Percentiles rank a stretch among this genome's conserved stretches.
phyloP scores from a whole-genome alignment of 1,140 invertebrate species.

The Ceratosolen solmsi region DNA sequence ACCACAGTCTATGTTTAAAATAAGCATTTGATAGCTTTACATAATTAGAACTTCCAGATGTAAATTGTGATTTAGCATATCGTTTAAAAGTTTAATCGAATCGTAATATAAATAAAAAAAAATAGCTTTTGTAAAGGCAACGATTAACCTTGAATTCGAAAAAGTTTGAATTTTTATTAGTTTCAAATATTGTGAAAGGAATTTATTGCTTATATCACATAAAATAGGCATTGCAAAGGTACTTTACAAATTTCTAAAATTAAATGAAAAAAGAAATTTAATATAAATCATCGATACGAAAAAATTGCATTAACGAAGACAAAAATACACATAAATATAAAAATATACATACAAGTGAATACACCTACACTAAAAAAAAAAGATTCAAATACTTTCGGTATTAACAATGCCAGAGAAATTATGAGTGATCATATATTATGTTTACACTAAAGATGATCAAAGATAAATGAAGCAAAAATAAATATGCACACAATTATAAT shows the following conservation, averaged over 20 bases:
- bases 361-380: not conserved
- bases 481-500: constrained; percentile 71
- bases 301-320: constrained; percentile 13
- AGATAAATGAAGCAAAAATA: constrained; percentile 20
- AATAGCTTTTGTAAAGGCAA: not conserved
- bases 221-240: constrained; percentile 16
- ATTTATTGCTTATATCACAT: constrained; percentile 2
- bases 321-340: not conserved
- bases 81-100: not conserved
- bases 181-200: not conserved
- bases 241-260: not conserved
- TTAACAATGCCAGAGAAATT: constrained; percentile 12
- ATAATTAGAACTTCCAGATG: too few species aligned
- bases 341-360: not conserved
- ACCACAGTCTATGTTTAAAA: not conserved
- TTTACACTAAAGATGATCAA: not conserved
- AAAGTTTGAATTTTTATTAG: not conserved
- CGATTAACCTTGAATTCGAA: not conserved
- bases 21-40: not conserved
- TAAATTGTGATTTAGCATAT: not conserved
- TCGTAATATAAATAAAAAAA: not conserved
- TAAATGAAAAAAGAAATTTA: not conserved
- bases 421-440: not conserved
- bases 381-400: not conserved
- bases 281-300: not conserved